Evolutionary conservation across 2,888 invertebrate genomes (phyloP).

Genomic region (Seira ritae): DNA sequence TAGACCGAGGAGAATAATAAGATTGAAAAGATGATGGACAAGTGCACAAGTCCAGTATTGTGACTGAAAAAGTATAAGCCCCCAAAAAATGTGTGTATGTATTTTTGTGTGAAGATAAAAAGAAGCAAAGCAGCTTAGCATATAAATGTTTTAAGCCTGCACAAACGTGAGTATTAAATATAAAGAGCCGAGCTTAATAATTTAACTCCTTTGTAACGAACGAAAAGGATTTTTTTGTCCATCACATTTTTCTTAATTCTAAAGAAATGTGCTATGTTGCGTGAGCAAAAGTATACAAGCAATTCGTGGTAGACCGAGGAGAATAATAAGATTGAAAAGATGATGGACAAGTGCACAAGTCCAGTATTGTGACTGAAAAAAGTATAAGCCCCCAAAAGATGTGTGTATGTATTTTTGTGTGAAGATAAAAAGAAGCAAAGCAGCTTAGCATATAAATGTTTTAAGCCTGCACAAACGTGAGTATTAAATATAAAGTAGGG

Average conservation of each 20-base stretch:
- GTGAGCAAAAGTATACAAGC: neutral
- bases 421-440: slow-evolving; percentile 13
- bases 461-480: slow-evolving; percentile 17
- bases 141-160: neutral
- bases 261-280: slow-evolving; percentile 6
- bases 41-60: slow-evolving; percentile 15
- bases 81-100: slow-evolving; percentile 5
- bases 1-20: slow-evolving; percentile 1
- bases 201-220: too few relatives aligned
- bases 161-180: slow-evolving; percentile 21
- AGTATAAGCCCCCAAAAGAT: slow-evolving; percentile 10
- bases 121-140: slow-evolving; percentile 18
- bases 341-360: slow-evolving; percentile 21
- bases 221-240: neutral
- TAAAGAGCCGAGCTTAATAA: too few relatives aligned
- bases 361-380: neutral
- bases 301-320: neutral
- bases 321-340: slow-evolving; percentile 11
- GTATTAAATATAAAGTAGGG: neutral
- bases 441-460: slow-evolving; percentile 8
- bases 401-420: slow-evolving; percentile 3
- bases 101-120: neutral
- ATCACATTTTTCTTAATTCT: neutral
- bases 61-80: slow-evolving; percentile 1
- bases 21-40: slow-evolving; percentile 16